phyloP scores from a whole-genome alignment of 2,888 invertebrate genomes.

The Chalcosyrphus nemorum region DNA sequence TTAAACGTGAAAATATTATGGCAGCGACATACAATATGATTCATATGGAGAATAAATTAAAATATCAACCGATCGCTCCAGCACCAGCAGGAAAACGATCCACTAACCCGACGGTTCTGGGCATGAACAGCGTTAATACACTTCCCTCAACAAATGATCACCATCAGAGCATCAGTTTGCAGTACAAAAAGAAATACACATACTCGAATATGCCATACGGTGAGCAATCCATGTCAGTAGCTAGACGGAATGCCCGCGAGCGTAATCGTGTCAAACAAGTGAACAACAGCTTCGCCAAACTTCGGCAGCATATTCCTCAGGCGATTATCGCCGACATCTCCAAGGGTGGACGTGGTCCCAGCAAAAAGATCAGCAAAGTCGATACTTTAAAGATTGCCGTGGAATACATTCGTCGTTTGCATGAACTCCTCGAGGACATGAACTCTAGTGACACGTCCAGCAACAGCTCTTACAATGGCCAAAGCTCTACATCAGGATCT shows the following conservation, averaged over 20 bases:
- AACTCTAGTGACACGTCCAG: slow-evolving; percentile 74
- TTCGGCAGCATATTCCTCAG: slow-evolving; percentile 94
- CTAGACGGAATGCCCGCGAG: slow-evolving; percentile 95
- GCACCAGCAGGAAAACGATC: slow-evolving; percentile 81
- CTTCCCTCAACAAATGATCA: slow-evolving; percentile 40
- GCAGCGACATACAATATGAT: slow-evolving; percentile 69
- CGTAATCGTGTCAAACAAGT: slow-evolving; percentile 97
- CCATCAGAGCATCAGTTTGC: slow-evolving; percentile 23
- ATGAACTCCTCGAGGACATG: slow-evolving; percentile 85
- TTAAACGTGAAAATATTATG: slow-evolving; percentile 53
- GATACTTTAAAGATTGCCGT: slow-evolving; percentile 94
- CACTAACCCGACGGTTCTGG: slow-evolving; percentile 57
- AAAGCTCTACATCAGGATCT: slow-evolving; percentile 74
- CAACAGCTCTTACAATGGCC: slow-evolving; percentile 53
- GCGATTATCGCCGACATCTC: slow-evolving; percentile 88
- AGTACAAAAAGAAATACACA: slow-evolving; percentile 87
- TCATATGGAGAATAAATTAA: slow-evolving; percentile 74
- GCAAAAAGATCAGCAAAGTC: slow-evolving; percentile 93
- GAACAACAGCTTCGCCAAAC: slow-evolving; percentile 95
- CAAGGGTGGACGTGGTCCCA: slow-evolving; percentile 87
- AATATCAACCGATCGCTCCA: slow-evolving; percentile 83
- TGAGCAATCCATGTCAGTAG: slow-evolving; percentile 92
- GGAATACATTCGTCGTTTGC: slow-evolving; percentile 93
- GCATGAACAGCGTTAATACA: slow-evolving; percentile 73
- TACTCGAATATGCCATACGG: slow-evolving; percentile 87